Conservation (phyloP, 2,113 vertebrate species). For the Gymnorhina tibicen region DNA sequence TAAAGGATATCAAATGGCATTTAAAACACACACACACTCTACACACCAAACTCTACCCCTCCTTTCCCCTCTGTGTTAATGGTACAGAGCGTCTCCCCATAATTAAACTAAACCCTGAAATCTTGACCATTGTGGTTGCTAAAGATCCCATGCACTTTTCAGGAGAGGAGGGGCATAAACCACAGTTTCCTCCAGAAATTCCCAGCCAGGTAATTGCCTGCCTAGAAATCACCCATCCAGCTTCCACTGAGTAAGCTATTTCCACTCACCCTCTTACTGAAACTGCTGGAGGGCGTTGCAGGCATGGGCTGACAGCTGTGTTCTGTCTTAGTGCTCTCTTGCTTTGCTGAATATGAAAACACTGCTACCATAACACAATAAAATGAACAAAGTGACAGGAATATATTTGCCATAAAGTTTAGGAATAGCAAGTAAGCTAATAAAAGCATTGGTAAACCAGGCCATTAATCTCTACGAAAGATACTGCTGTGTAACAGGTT, state of each 20-base stretch:
- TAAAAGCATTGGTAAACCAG: slow-evolving; percentile 15
- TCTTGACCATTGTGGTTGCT: not conserved
- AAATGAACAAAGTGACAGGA: slow-evolving; percentile 41
- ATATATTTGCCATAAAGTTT: slow-evolving; percentile 19
- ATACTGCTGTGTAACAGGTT: not conserved
- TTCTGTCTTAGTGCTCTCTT: not conserved
- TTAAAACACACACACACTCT: not conserved
- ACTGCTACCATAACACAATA: slow-evolving; percentile 43
- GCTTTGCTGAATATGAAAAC: slow-evolving; percentile 31
- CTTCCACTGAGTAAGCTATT: not conserved
- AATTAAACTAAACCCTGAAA: slow-evolving; percentile 33
- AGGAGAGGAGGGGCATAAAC: not conserved
- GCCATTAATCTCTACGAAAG: not conserved
- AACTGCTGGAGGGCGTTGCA: not conserved
- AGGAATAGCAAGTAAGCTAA: not conserved
- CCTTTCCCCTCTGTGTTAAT: not conserved
- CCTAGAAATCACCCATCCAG: not conserved
- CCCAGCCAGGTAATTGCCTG: slow-evolving; percentile 18
- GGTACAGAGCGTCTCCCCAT: not conserved
- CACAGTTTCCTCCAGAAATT: not conserved
- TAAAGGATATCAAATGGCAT: slow-evolving; percentile 20
- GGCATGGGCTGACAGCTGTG: not conserved
- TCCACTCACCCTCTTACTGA: not conserved
- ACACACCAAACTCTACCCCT: not conserved
- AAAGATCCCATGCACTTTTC: not conserved